Base-by-base conservation (phyloP, 2,797 vertebrate species). In the Ctenochaetus hawaiiensis region DNA sequence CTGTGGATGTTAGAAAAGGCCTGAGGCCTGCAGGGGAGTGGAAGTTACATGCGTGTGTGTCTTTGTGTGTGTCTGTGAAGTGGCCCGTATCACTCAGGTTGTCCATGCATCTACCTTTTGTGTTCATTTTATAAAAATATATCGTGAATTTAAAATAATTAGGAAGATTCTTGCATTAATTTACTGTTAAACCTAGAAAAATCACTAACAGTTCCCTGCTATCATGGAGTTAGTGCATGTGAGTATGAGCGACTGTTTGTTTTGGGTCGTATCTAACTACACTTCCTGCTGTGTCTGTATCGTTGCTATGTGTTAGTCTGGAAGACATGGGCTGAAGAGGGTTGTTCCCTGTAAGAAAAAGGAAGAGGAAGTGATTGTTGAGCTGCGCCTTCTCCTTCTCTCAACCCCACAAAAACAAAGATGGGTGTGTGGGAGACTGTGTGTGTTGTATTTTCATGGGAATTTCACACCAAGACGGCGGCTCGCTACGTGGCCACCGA, bases 351-450 rank as follows among this genome's bases (percentile, higher is more conserved):
- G 30, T 54, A 13, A 87, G 62, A 82, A 90, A 81, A 78, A 67
- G 74, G 83, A 91, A 91, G 76, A 77, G 82, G 88, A 92, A 90
- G 70, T 59, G 53, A 67, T 57, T 26, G 61, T 65, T 73, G 58
- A 66, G 67, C 51, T 78, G 17, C 49, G 64, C 70, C 67, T 75
- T 72, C 69, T 81, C 39, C 48, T 66, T 66, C 59, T 75, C 43
- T 64, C 52, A 4, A 13, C 22, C 41, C 68, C 67, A 67, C 49
- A 75, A 65, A 77, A 77, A 67, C 53, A 76, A 75, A 82, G 22
- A 65, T 23, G 30, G 6, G 68, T 57, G 72, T 69, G 62, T 58
- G 59, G 26, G 17, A 62, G 66, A 64, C 22, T 58, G 57, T 70
- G 12, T 45, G 39, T 72, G 52, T 63, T 64, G 51, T 60, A 9